A percentile compares a stretch with the other conserved stretches of the same genome.
Evolutionary conservation across 2,888 invertebrate species (phyloP).

Genomic region (Priocnemis perturbator): DNA sequence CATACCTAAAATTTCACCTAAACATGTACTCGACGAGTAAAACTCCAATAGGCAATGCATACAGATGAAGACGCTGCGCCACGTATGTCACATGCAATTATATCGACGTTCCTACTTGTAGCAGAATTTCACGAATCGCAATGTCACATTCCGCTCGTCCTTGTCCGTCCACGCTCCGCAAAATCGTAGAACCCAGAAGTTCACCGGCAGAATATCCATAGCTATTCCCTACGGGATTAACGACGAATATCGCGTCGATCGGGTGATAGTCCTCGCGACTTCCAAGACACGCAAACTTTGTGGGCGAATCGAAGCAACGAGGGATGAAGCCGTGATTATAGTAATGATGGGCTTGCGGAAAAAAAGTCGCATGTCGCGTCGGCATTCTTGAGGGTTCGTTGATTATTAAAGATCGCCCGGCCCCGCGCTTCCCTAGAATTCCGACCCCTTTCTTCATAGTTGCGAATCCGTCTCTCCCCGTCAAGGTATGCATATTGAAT

Average conservation of each 20-base stretch:
- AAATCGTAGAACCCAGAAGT: slow-evolving; percentile 33
- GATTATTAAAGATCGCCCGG: neutral
- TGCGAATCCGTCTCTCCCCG: no score
- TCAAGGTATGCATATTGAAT: no score
- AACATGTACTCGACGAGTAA: no score
- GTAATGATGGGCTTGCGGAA: no score
- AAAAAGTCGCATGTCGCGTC: no score
- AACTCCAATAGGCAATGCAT: no score
- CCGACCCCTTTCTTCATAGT: no score
- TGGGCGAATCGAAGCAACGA: neutral
- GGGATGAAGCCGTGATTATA: neutral
- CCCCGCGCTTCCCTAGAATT: no score
- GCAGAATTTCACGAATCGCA: slow-evolving; percentile 17
- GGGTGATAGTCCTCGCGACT: neutral
- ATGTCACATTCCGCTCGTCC: neutral
- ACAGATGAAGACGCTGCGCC: no score
- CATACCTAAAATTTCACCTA: slow-evolving; percentile 24
- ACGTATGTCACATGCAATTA: no score
- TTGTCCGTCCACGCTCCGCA: slow-evolving; percentile 35
- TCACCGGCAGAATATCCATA: slow-evolving; percentile 38
- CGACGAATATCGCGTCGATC: neutral
- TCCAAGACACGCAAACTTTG: neutral
- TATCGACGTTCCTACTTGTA: slow-evolving; percentile 29
- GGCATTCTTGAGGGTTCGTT: neutral
- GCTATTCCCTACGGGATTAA: neutral